Percentiles rank a stretch among this genome's conserved stretches.
These are phyloP conservation scores for Cheirogaleus medius DNA, from an alignment of 2,113 vertebrate species.

Conservation along the genomic window DNA sequence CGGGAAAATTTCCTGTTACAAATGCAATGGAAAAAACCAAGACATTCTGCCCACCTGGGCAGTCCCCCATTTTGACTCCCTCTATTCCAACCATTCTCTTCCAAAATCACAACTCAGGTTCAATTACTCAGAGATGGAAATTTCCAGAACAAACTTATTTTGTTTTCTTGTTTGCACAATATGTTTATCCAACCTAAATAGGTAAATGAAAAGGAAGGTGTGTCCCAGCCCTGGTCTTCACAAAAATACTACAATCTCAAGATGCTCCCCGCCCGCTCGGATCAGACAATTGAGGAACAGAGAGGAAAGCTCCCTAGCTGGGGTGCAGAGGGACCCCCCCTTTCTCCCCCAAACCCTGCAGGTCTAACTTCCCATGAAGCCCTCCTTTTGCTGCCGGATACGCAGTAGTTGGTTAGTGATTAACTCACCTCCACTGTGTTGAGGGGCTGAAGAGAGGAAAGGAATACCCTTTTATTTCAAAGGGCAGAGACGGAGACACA, in stretches of 20 bases:
- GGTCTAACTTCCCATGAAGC: not conserved
- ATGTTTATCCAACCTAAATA: not conserved
- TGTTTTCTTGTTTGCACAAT: not conserved
- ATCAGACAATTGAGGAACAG: not conserved
- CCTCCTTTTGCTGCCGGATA: conserved; percentile 63
- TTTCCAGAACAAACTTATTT: conserved; percentile 20
- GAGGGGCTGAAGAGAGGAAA: conserved; percentile 36
- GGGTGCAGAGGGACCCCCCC: not conserved
- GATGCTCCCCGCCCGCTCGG: not conserved
- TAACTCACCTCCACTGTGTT: conserved; percentile 72
- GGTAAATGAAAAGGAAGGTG: not conserved
- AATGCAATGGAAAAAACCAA: not conserved
- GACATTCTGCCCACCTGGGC: not conserved
- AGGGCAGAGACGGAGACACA: conserved; percentile 49
- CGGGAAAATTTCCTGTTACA: not conserved
- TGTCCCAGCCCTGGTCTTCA: not conserved
- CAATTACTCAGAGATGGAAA: conserved; percentile 12
- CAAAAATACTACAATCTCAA: not conserved
- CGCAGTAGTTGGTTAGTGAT: conserved; percentile 78
- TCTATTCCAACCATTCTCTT: not conserved
- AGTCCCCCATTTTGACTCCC: not conserved
- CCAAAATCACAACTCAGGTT: conserved; percentile 7
- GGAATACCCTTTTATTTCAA: conserved; percentile 15
- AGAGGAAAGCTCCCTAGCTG: not conserved
- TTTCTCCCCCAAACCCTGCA: not conserved